Percentiles rank a stretch among this genome's conserved stretches.
These are phyloP conservation scores for Diarsia rubi DNA, from an alignment of 2,888 invertebrate species.

Conservation along the genomic window DNA sequence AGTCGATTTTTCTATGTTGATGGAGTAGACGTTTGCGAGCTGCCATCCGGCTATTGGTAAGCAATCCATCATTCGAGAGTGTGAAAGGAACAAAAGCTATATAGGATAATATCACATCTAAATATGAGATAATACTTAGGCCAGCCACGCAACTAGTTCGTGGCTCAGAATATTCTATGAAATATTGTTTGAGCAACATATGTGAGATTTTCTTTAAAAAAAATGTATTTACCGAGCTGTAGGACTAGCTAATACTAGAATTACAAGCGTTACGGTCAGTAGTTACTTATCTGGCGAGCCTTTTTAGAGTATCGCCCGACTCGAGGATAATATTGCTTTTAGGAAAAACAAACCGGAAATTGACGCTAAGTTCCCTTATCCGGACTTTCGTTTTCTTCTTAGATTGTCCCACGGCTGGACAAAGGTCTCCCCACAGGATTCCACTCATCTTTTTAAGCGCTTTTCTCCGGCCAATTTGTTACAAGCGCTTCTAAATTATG, in stretches of 20 bases:
- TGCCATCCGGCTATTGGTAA: constrained; percentile 83
- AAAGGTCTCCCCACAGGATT: too few relatives aligned
- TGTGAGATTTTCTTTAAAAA: background rate
- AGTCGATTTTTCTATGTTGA: constrained; percentile 77
- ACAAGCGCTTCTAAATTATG: too few relatives aligned
- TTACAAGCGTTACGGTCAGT: background rate
- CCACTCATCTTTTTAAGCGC: too few relatives aligned
- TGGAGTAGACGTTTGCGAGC: constrained; percentile 81
- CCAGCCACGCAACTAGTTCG: constrained; percentile 24
- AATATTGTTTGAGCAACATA: constrained; percentile 1
- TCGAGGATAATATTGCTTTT: background rate
- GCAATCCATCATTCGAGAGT: constrained; percentile 86
- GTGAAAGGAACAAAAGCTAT: constrained; percentile 82
- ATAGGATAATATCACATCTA: constrained; percentile 73
- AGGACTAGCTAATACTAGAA: background rate
- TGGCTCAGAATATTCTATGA: background rate
- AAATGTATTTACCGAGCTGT: background rate
- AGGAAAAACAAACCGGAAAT: background rate
- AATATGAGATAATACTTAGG: constrained; percentile 68
- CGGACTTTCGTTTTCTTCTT: background rate
- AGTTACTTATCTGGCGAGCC: background rate
- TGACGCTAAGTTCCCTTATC: background rate
- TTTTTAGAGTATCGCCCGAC: background rate
- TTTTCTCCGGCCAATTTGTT: too few relatives aligned
- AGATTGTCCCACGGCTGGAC: too few relatives aligned